These are phyloP conservation scores for Ischnus inquisitorius DNA, from an alignment of 2,888 invertebrate genomes.

Conservation along the genomic window DNA sequence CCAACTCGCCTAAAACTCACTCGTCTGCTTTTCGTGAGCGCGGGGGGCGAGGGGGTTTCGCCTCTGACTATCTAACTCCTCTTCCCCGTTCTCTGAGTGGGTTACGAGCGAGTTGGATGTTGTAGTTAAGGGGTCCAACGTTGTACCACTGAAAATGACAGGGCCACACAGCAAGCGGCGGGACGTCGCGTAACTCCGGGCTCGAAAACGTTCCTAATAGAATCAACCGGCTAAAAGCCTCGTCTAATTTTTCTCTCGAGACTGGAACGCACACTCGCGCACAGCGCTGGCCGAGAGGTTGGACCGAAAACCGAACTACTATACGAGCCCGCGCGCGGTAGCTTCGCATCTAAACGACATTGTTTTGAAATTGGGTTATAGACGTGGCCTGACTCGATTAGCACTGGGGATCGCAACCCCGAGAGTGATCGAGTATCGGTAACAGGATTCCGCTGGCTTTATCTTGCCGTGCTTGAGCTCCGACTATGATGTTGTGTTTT, in stretches of 20 bases:
- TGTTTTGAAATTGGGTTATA: conserved; percentile 81
- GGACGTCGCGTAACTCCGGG: conserved; percentile 74
- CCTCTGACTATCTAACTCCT: conserved; percentile 39
- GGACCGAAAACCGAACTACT: conserved; percentile 31
- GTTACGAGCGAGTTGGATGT: conserved; percentile 24
- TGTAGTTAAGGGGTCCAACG: conserved; percentile 58
- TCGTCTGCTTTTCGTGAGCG: conserved; percentile 28
- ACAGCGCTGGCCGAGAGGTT: no score
- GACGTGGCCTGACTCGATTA: conserved; percentile 74
- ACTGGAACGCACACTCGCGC: conserved; percentile 35
- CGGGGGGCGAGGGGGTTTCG: no score
- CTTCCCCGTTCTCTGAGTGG: conserved; percentile 21
- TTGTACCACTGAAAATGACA: conserved; percentile 77
- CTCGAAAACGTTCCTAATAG: conserved; percentile 80
- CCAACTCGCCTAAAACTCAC: conserved; percentile 52
- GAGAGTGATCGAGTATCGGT: conserved; percentile 73
- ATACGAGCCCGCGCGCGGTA: conserved; percentile 41
- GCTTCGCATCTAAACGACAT: conserved; percentile 76
- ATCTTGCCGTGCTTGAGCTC: conserved; percentile 34
- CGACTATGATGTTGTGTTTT: neutral
- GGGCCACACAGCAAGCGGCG: conserved; percentile 74
- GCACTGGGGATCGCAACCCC: conserved; percentile 43
- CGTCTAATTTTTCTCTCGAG: conserved; percentile 79
- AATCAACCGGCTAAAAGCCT: conserved; percentile 81
- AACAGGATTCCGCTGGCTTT: conserved; percentile 70